phyloP scores from a whole-genome alignment of 2,113 vertebrate genomes.

The Ursus arctos region DNA sequence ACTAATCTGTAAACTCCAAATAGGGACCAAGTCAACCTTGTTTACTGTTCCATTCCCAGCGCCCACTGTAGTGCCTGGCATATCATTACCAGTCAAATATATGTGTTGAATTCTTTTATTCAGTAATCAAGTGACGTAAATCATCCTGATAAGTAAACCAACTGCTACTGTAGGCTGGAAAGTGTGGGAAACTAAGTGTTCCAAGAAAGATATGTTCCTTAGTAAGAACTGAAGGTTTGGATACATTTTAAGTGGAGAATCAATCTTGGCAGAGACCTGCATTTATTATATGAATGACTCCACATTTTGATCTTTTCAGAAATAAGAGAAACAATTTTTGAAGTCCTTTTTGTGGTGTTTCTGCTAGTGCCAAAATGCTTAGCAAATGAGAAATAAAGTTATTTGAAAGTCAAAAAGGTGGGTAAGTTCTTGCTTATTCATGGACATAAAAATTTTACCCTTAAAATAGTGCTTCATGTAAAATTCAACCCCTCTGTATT shows the following conservation, averaged over 20 bases:
- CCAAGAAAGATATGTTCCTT: slow-evolving; percentile 1
- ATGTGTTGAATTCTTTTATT: slow-evolving; percentile 26
- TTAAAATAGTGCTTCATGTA: slow-evolving; percentile 4
- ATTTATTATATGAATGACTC: background rate
- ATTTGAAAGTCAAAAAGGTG: background rate
- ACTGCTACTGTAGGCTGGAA: background rate
- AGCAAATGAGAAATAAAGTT: slow-evolving; percentile 53
- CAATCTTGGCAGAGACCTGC: background rate
- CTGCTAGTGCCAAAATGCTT: slow-evolving; percentile 22
- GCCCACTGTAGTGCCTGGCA: background rate
- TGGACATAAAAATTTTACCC: background rate
- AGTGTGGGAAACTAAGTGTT: background rate
- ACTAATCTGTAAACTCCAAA: background rate
- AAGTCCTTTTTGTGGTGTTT: slow-evolving; percentile 46
- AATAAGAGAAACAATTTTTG: slow-evolving; percentile 48
- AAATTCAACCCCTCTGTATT: background rate
- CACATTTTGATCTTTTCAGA: background rate
- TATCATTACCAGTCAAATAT: background rate
- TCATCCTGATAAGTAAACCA: slow-evolving; percentile 1
- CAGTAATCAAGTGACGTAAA: slow-evolving; percentile 29
- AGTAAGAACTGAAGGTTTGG: background rate
- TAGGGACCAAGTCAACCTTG: background rate
- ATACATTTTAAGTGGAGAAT: slow-evolving; percentile 39
- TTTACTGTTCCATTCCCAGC: background rate
- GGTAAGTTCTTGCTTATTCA: background rate